Evolutionary conservation across 2,888 invertebrate species (phyloP).

Genomic region (Drosophila emarginata): DNA sequence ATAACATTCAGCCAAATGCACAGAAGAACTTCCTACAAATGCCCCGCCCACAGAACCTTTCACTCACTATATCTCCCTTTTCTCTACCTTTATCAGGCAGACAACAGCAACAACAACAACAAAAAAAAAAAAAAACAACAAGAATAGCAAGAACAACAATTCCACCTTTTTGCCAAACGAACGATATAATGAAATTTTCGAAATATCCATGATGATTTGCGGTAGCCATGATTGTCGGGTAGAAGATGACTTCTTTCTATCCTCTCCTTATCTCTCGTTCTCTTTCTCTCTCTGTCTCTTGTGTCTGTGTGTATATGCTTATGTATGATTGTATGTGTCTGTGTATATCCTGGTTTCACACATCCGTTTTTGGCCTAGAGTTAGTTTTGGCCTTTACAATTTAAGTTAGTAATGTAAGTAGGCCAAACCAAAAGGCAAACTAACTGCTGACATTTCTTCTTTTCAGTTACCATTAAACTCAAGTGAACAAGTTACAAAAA

Average conservation of each 20-base stretch:
- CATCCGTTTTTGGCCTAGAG: constrained; percentile 51
- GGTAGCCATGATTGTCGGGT: constrained; percentile 53
- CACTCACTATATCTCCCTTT: constrained; percentile 2
- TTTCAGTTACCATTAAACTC: constrained; percentile 56
- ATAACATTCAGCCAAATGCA: constrained; percentile 73
- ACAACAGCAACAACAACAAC: not conserved
- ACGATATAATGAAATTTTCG: constrained; percentile 74
- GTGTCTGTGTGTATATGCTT: constrained; percentile 17
- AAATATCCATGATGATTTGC: constrained; percentile 77
- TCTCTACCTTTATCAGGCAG: constrained; percentile 1
- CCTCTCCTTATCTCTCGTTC: not conserved
- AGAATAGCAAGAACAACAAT: not conserved
- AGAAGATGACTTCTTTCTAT: constrained; percentile 30
- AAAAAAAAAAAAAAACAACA: not conserved
- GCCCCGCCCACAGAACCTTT: not conserved
- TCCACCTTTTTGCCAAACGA: constrained; percentile 38
- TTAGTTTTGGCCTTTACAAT: constrained; percentile 26
- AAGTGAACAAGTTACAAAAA: constrained; percentile 48
- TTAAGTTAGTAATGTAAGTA: constrained; percentile 26
- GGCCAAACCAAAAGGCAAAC: constrained; percentile 29
- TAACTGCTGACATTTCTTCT: constrained; percentile 33
- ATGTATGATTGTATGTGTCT: constrained; percentile 16
- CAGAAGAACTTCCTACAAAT: constrained; percentile 25
- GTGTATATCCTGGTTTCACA: constrained; percentile 43
- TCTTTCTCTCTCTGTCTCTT: not conserved